Evolutionary conservation across 2,797 vertebrate genomes (phyloP), one percentile per base, ranked within the genome.

Genomic region (Taenioides sp.): DNA sequence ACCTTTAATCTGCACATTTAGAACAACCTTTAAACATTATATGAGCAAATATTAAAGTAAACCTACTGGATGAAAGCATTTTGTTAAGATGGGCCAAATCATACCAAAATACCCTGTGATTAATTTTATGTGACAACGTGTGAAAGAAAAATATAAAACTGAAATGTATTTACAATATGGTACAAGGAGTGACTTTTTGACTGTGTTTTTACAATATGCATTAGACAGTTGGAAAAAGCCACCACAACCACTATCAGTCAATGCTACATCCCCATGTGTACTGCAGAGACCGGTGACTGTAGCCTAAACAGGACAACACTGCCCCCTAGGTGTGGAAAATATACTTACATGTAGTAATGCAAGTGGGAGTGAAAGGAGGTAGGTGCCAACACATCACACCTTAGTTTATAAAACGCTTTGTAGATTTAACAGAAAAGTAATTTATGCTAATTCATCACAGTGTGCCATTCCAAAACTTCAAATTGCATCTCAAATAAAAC

Each of bases 271-370:
- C 75, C 79, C 77, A 55, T 77, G 71, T 65, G 69, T 67, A 70
- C 80, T 80, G 60, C 76, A 80, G 77, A 81, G 40, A 71, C 40
- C n/a, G 43, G 18, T 72, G 52, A 71, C 58, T 65, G 52, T 20
- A 74, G 75, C 66, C 71, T 78, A 77, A 73, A 69, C 90, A 92
- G 88, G 89, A 78, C 92, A 93, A 93, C 83, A 93, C 91, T 94
- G 93, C 90, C 93, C 92, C 85, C 94, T 91, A 89, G 83, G 82
- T 87, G 84, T 70, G 34, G 50, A 67, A 81, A 73, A 65, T 34
- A 60, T 68, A 75, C 83, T 28, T 62, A 64, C 78, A 67, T 20
- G 37, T 16, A 58, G 27, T 52, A 37, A 17, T 70, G 68, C 64
- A n/a, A 68, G 27, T 18, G 27, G 20, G 52, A 63, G 7, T 37